These are phyloP conservation scores for Chloropsis hardwickii DNA, from an alignment of 2,113 vertebrate species.

Conservation along the genomic window DNA sequence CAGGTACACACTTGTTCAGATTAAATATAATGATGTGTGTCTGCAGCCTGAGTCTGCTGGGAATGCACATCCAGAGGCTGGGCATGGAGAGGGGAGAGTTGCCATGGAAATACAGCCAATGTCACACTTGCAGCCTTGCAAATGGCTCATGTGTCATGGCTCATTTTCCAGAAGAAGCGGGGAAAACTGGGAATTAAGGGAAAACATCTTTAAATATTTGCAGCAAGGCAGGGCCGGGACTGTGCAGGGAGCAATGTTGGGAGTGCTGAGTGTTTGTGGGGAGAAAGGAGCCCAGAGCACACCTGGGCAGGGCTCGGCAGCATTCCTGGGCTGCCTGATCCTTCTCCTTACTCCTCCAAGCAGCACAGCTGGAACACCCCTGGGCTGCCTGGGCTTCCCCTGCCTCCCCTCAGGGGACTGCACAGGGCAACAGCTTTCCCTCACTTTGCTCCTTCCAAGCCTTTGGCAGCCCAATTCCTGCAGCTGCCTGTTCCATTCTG, in stretches of 20 bases:
- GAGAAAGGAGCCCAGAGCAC: neutral
- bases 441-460: accelerated
- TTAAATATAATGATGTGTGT: slow-evolving; percentile 40
- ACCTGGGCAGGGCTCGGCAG: neutral
- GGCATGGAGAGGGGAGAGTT: slow-evolving; percentile 19
- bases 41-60: neutral
- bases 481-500: neutral
- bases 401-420: neutral
- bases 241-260: neutral
- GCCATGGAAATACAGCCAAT: slow-evolving; percentile 48
- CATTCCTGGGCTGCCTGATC: neutral
- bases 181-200: neutral
- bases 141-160: slow-evolving; percentile 37
- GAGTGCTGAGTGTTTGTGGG: neutral
- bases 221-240: neutral
- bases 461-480: neutral
- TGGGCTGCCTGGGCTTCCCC: neutral
- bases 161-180: slow-evolving; percentile 29
- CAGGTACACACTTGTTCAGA: slow-evolving; percentile 30
- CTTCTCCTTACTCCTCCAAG: neutral
- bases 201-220: neutral
- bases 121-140: neutral
- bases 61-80: slow-evolving; percentile 7
- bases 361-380: accelerated
- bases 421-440: neutral